phyloP scores from a whole-genome alignment of 2,888 invertebrate species.

The Tetragonisca angustula region DNA sequence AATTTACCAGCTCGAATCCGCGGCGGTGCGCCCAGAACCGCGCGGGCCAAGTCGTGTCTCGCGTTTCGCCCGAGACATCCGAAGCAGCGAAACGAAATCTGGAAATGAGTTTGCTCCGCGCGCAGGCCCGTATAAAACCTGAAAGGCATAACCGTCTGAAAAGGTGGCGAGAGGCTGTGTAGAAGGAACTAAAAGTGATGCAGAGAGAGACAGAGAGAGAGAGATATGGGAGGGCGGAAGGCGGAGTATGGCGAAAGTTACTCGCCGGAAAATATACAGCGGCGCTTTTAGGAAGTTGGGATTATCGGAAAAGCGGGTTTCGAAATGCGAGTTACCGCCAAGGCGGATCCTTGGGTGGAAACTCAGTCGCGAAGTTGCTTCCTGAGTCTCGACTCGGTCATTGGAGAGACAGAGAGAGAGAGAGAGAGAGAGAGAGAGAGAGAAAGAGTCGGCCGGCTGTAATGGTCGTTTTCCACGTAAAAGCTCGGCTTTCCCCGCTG shows the following conservation, averaged over 20 bases:
- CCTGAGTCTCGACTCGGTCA: slow-evolving; percentile 56
- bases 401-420: slow-evolving; percentile 11
- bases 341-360: slow-evolving; percentile 65
- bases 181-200: slow-evolving; percentile 11
- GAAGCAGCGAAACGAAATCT: slow-evolving; percentile 25
- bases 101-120: slow-evolving; percentile 24
- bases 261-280: slow-evolving; percentile 71
- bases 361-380: slow-evolving; percentile 60
- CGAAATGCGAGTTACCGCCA: slow-evolving; percentile 67
- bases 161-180: slow-evolving; percentile 7
- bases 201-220: not conserved
- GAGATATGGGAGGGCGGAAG: not conserved
- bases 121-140: slow-evolving; percentile 35
- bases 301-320: slow-evolving; percentile 72
- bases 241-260: slow-evolving; percentile 56
- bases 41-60: not conserved
- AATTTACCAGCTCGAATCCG: not conserved
- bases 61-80: slow-evolving; percentile 2
- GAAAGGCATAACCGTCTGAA: slow-evolving; percentile 36
- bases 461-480: slow-evolving; percentile 63
- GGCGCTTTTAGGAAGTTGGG: slow-evolving; percentile 70
- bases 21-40: no score
- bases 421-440: no score
- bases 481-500: slow-evolving; percentile 38
- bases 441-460: slow-evolving; percentile 33